Evolutionary conservation across 1,140 invertebrate genomes (phyloP), one percentile per base, ranked within the genome.

Genomic region (Schlechtendalia chinensis): DNA sequence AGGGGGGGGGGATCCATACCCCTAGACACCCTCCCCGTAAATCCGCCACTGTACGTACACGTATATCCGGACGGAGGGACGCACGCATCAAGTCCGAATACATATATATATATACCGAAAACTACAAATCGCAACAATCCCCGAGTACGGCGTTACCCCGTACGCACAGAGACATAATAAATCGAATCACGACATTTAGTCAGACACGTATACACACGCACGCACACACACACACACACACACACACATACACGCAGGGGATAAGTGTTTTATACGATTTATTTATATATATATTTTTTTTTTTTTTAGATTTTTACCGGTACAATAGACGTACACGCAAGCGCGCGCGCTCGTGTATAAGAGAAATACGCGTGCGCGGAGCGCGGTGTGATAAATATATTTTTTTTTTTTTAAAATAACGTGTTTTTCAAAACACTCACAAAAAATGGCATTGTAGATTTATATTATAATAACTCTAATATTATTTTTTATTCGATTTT

Each of bases 381-480:
- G 50, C 16, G 47, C 47, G 14, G 47, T 50, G 47, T 50, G 24
- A 53, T 53, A 53, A n/a, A n/a, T n/a, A n/a, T n/a, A n/a, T n/a
- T n/a, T n/a, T n/a, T n/a, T 24, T 63, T 63, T 29, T 63, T 45
- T 47, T 29, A 67, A 67, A 19, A 67, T 39, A 67, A 11, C 47
- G 69, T n/a, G 69, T 71, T 71, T 71, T 19, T 53, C 8, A 2
- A 53, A 17, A 54, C 69, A 29, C 69, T 6, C 22, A 53, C 1
- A 71, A 71, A 50, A n/a, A 50, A 71, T 53, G 47, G 69, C 69
- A 71, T 71, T 71, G 69, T 71, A 71, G 69, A 71, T 71, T 71
- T 45, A 45, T n/a, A 45, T 71, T 45, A 45, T n/a, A 45, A 53
- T 71, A 53, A 53, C 24, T n/a, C 22, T 71, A 71, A 53, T 71